Base-by-base conservation (phyloP, 2,113 vertebrate species). In the Lasiurus borealis region DNA sequence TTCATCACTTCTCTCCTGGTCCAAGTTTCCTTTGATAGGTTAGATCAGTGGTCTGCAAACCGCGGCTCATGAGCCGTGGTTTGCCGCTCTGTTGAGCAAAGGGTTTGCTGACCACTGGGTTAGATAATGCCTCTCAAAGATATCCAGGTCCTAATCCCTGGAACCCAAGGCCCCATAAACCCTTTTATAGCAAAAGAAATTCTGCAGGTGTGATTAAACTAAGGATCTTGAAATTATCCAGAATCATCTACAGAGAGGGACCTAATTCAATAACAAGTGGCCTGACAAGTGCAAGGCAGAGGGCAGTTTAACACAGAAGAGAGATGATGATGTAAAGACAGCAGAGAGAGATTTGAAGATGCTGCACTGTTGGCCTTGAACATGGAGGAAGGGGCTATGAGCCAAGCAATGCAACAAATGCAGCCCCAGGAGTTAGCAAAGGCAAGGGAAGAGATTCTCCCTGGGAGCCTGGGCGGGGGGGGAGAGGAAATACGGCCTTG, bases 401-500 rank as follows among this genome's bases (percentile, higher is more conserved):
- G 36, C 15, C 62, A 44, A 73, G 16, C 34, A 29, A 50, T 34
- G 36, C 19, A 46, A 14, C 8, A 27, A 66, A 68, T 2, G 7
- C 13, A 62, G 23, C 36, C 46, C 75, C 31, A 59, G 21, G 46
- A 48, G 36, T 12, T 0, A 12, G 34, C 52, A 66, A 75, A 69
- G 50, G 29, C 48, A 27, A 36, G 77, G 9, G 31, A 31, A 66
- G 59, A 62, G 59, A 18, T 25, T 27, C 31, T 69, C 21, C 10
- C 48, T 0, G 11, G 19, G 52, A 46, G 29, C 25, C 25, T 86
- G n/a, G n/a, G n/a, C 40, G 6, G 27, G 52, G 48, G 29, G 13
- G 25, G n/a, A n/a, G n/a, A n/a, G n/a, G n/a, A n/a, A n/a, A 15
- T 3, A 2, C 0, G 0, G 27, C 48, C n/a, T 8, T 59, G 34